Conservation (phyloP, 2,797 vertebrate species). For the Benthosema pterotum region DNA sequence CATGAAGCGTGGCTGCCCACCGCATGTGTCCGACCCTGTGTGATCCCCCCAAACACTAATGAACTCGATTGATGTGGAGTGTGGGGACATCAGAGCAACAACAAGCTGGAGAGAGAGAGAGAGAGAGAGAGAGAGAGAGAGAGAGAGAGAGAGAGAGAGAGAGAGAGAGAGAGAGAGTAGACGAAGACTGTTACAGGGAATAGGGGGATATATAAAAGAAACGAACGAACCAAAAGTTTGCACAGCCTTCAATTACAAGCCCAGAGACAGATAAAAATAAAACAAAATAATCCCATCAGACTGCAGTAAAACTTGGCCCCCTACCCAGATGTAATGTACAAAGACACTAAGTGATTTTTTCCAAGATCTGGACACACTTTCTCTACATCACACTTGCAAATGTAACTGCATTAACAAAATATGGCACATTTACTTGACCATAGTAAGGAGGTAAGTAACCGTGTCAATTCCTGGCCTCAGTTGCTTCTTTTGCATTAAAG, state of each 20-base stretch:
- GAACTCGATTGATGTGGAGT: constrained; percentile 83
- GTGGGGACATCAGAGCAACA: constrained; percentile 75
- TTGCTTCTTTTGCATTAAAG: constrained; percentile 18
- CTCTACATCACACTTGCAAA: too few relatives aligned
- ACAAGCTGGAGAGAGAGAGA: constrained; percentile 33
- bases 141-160: constrained; percentile 30
- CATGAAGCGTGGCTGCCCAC: constrained; percentile 66
- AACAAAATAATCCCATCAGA: constrained; percentile 76
- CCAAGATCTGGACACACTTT: constrained; percentile 5
- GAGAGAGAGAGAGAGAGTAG: constrained; percentile 40
- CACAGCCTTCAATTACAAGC: constrained; percentile 79
- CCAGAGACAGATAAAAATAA: constrained; percentile 77
- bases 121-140: constrained; percentile 25
- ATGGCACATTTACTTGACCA: constrained; percentile 1
- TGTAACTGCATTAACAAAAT: too few relatives aligned
- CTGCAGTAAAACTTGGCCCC: constrained; percentile 64
- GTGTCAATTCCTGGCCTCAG: background rate
- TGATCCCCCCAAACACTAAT: constrained; percentile 78
- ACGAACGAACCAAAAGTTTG: constrained; percentile 72
- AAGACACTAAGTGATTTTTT: constrained; percentile 15
- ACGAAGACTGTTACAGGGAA: constrained; percentile 65
- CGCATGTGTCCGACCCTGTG: constrained; percentile 72
- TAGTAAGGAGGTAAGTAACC: constrained; percentile 3
- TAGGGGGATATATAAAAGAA: constrained; percentile 63
- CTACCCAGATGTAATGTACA: constrained; percentile 43